Evolutionary conservation across 2,888 invertebrate species (phyloP).

Genomic region (Sesia apiformis): DNA sequence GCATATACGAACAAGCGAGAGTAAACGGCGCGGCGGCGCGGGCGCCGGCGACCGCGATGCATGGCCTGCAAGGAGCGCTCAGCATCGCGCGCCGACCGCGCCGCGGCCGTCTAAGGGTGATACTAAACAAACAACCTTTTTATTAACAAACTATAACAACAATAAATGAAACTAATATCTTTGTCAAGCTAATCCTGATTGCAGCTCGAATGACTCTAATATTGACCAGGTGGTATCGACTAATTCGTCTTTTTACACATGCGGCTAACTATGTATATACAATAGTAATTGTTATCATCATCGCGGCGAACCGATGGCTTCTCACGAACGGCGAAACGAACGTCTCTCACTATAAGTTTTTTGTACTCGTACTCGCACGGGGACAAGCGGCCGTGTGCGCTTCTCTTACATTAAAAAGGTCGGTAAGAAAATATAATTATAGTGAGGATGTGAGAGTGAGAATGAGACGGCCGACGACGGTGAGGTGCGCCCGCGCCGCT

Average conservation of each 20-base stretch:
- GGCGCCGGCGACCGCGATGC: conserved; percentile 7
- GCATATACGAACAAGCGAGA: conserved; percentile 66
- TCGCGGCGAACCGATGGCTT: conserved; percentile 72
- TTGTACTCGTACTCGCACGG: conserved; percentile 67
- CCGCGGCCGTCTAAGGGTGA: conserved; percentile 26
- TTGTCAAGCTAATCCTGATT: conserved; percentile 61
- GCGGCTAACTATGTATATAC: conserved; percentile 72
- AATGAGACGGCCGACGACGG: conserved; percentile 61
- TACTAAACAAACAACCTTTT: conserved; percentile 51
- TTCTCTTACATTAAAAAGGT: conserved; percentile 68
- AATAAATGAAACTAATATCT: conserved; percentile 60
- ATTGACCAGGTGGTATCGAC: conserved; percentile 68
- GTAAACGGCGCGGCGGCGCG: conserved; percentile 27
- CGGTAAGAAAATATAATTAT: conserved; percentile 72
- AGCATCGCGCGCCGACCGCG: conserved; percentile 12
- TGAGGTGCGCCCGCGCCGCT: conserved; percentile 29
- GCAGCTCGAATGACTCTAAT: conserved; percentile 68
- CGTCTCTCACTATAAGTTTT: conserved; percentile 60
- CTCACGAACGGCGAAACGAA: conserved; percentile 67
- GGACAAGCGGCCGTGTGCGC: conserved; percentile 69
- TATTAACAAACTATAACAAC: conserved; percentile 54
- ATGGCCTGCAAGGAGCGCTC: conserved; percentile 5
- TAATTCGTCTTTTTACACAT: conserved; percentile 57
- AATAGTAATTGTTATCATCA: conserved; percentile 51
- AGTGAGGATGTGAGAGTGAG: conserved; percentile 69